Conservation (phyloP, 2,113 vertebrate species). For the Oryzias woworae region DNA sequence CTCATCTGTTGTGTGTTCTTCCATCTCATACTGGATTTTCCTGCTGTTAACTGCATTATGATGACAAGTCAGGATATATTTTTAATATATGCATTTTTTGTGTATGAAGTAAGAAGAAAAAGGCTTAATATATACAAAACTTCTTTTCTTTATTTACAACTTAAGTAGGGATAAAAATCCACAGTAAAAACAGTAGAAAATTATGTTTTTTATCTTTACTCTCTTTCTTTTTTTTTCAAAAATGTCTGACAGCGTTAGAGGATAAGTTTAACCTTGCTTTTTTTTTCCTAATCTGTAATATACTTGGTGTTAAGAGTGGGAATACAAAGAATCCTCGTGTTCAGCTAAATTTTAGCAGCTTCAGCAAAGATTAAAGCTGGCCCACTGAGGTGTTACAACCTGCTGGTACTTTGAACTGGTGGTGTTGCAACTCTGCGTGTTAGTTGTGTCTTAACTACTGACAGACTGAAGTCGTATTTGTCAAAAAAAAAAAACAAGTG, state of each 20-base stretch:
- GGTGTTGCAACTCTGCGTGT: constrained; percentile 17
- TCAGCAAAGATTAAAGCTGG: constrained; percentile 17
- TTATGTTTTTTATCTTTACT: not conserved
- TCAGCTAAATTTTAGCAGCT: constrained; percentile 33
- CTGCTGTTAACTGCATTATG: constrained; percentile 51
- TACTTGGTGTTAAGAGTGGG: constrained; percentile 54
- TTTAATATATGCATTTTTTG: constrained; percentile 82
- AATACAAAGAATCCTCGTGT: constrained; percentile 20
- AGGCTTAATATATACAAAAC: constrained; percentile 82
- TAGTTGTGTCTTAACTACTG: constrained; percentile 7
- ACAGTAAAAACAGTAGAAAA: constrained; percentile 58
- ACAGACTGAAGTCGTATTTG: constrained; percentile 6
- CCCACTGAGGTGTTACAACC: not conserved
- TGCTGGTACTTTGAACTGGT: constrained; percentile 12
- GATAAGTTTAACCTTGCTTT: constrained; percentile 35
- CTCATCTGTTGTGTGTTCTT: constrained; percentile 18
- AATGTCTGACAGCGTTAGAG: constrained; percentile 67
- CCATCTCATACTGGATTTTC: constrained; percentile 51
- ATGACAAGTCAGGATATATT: constrained; percentile 77
- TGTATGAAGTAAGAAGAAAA: constrained; percentile 79
- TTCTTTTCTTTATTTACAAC: constrained; percentile 69
- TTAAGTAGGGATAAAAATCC: constrained; percentile 62
- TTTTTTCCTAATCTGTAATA: constrained; percentile 46
- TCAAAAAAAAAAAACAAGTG: constrained; percentile 1
- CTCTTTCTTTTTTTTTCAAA: constrained; percentile 55